A percentile compares a stretch with the other conserved stretches of the same genome.
These are phyloP conservation scores for Chionis minor DNA, from an alignment of 2,113 vertebrate genomes.

Conservation along the genomic window DNA sequence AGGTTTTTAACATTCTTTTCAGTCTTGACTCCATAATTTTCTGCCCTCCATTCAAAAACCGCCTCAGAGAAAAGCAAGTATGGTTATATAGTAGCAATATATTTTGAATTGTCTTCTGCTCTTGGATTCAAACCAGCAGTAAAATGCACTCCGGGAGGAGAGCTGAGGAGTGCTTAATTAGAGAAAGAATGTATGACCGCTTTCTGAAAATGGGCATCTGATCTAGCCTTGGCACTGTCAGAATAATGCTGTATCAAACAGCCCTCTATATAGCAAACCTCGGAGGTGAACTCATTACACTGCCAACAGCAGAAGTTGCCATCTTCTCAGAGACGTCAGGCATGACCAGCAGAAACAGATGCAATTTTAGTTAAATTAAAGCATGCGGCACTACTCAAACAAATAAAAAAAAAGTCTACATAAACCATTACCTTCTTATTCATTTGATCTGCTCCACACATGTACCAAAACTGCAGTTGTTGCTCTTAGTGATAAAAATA, in stretches of 20 bases:
- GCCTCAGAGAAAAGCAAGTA: not conserved
- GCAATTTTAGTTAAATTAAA: conserved; percentile 38
- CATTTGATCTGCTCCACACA: not conserved
- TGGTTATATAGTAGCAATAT: conserved; percentile 19
- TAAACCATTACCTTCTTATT: not conserved
- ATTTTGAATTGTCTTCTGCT: conserved; percentile 52
- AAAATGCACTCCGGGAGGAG: conserved; percentile 38
- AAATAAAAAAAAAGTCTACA: not conserved
- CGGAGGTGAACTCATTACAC: conserved; percentile 45
- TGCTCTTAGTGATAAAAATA: conserved; percentile 42
- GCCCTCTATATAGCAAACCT: conserved; percentile 18
- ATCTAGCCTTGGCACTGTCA: conserved; percentile 50
- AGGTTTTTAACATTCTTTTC: not conserved
- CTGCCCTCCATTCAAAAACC: conserved; percentile 28
- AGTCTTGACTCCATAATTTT: not conserved
- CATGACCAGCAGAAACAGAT: conserved; percentile 47
- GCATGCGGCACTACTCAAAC: not conserved
- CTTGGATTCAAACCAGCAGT: conserved; percentile 46
- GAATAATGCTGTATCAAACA: conserved; percentile 31
- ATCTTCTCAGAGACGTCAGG: conserved; percentile 45
- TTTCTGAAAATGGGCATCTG: conserved; percentile 51
- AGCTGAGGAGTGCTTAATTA: conserved; percentile 66
- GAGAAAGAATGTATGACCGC: conserved; percentile 41
- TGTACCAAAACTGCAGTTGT: not conserved
- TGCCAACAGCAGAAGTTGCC: conserved; percentile 34